Evolutionary conservation across 2,113 vertebrate species (phyloP), one percentile per base, ranked within the genome.

Genomic region (Taxidea taxus): DNA sequence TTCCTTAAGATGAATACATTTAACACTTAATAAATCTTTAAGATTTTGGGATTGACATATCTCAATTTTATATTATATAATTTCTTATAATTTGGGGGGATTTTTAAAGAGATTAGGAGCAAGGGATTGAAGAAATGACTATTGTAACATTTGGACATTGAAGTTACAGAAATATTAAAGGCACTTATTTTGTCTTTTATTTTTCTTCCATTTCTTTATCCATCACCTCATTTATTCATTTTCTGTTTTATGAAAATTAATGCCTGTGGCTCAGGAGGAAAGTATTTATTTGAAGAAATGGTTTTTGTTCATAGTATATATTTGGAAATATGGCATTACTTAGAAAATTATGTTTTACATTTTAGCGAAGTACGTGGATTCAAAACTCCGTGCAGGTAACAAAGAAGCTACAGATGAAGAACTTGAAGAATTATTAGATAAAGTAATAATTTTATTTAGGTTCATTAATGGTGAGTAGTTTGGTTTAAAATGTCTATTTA

Each of bases 381-480:
- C 99, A 95, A 99, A 99, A 93, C 98, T 99, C 70, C 98, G 99
- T 91, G 99, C 99, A 91, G 99, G 99, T 97, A 99, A 99, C 98
- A 99, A 99, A 98, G 99, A 99, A 97, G 99, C 99, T 58, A 99
- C 99, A 7, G 99, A 99, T 94, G 99, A 99, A 98, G 99, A 99
- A 96, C 99, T 99, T 92, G 99, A 99, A 98, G 99, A 99, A 98
- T 99, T 99, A 99, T 98, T 99, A 98, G 99, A 99, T 98, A 99
- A 99, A 98, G 99, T 99, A 94, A 99, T 99, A 99, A 99, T 99
- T 85, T 99, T 99, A 98, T 99, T 99, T 99, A 99, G 99, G 98
- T 99, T 99, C 97, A 99, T 99, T 98, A 99, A 99, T 97, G 82
- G 82, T 84, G 82, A 85, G 82, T 85, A 44, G 44, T 64, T 64